Base-by-base conservation (phyloP, 2,888 invertebrate genomes). In the Tetramorium bicarinatum region DNA sequence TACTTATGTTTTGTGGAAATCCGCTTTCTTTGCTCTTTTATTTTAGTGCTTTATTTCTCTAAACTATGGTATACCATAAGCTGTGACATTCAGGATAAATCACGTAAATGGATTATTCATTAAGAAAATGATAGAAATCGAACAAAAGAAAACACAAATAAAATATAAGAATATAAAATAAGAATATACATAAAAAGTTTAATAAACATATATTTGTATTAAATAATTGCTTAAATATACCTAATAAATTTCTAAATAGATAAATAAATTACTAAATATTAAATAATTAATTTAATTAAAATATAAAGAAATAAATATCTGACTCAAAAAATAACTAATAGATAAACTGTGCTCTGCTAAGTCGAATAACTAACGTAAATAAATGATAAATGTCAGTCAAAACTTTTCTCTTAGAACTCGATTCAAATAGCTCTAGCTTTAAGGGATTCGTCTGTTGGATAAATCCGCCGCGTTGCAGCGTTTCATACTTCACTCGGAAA, bases 391-490 rank as follows among this genome's bases (percentile, higher is more conserved):
- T 15, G 21, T 15, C 13, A 29, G 18, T 29, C 29, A 67, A 29
- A 47, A 47, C 47, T 15, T 9, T 9, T 67, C 13, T 29, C 9
- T 47, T 44, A 15, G 18, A 29, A 67, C 29, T 9, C 15, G 64
- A 75, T 64, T 64, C 18, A 21, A 49, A 52, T 47, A 38, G 11
- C 18, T n/a, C 13, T 66, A 7, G 21, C 21, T 64, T 64, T 11
- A 25, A 64, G 49, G 18, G 21, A 34, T 64, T 34, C 13, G 18
- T 64, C 21, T 18, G 18, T 76, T 49, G 29, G 15, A 29, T 44
- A 77, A 77, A 77, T 77, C 29, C 29, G 15, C 3, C 41, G 25
- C 18, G 18, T 69, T 69, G 41, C 67, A 67, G 2, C 15, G 47
- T 61, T 61, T 47, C 62, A 25, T 47, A 47, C n/a, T 44, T 47